Evolutionary conservation across 2,113 vertebrate species (phyloP), one percentile per base, ranked within the genome.

Genomic region (Ceyx cyanopectus): DNA sequence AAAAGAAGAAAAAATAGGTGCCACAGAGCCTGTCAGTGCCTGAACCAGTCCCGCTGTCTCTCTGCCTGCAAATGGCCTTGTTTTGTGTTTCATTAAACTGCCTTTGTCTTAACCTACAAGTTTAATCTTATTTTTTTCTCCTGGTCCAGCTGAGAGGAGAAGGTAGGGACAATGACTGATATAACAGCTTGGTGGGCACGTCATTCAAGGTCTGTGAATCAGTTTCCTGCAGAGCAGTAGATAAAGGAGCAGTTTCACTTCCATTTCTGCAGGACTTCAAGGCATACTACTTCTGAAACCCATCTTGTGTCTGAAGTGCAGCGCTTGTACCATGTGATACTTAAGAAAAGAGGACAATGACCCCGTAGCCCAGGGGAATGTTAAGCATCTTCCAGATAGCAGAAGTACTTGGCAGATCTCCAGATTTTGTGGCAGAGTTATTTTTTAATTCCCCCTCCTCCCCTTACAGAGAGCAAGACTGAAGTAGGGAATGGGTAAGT

Each of bases 271-370:
- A 63, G 2, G 26, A 19, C 30, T 75, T 83, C 65, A 50, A 60
- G 51, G 13, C 10, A 29, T 5, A 11, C 29, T 75, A 2, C 9
- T 51, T 90, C 23, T 66, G 56, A 70, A 90, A 67, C 4, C 26
- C 10, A n/a, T 0, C 6, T 73, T 85, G 45, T 57, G 22, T 10
- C 15, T 41, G 13, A 61, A 22, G 4, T 65, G 45, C 73, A 26
- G n/a, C 2, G 2, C 2, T 26, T 51, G 20, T 43, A 37, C 2
- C 3, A 10, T 2, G 1, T 68, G 0, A 10, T 58, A 40, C 32
- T 12, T 21, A 40, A 34, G 22, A 29, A 66, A 73, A 62, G 30
- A 51, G 27, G 14, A 43, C 12, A 27, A n/a, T 19, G 14, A 4
- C 5, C 16, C 37, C 29, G 16, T 2, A 53, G 34, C 22, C 20